phyloP scores from a whole-genome alignment of 2,888 invertebrate species.

The Lasioglossum morio region DNA sequence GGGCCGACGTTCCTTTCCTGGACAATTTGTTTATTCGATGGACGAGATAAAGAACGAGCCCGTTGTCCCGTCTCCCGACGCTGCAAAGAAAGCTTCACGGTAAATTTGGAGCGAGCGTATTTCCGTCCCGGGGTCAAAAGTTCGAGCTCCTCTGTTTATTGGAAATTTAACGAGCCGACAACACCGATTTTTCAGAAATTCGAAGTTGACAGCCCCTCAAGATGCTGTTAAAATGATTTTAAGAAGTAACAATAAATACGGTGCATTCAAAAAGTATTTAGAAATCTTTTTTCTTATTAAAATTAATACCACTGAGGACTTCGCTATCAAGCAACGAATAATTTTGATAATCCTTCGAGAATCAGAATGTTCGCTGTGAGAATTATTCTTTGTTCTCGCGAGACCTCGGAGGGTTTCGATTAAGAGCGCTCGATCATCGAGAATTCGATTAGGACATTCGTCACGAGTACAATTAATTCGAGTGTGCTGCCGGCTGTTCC shows the following conservation, averaged over 20 bases:
- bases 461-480: slow-evolving; percentile 78
- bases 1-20: slow-evolving; percentile 43
- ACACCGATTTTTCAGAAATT: background rate
- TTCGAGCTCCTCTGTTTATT: slow-evolving; percentile 41
- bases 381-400: background rate
- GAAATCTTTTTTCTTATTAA: background rate
- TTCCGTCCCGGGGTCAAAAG: background rate
- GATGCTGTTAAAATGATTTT: background rate
- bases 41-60: slow-evolving; percentile 44
- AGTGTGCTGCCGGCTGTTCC: slow-evolving; percentile 42
- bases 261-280: background rate
- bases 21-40: slow-evolving; percentile 69
- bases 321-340: background rate
- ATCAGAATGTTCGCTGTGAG: background rate
- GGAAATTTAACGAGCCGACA: background rate
- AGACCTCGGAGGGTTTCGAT: background rate
- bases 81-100: background rate
- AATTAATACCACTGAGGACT: no score
- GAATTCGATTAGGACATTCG: slow-evolving; percentile 70
- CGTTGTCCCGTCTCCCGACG: slow-evolving; percentile 27
- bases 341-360: background rate
- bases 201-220: background rate
- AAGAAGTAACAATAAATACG: background rate
- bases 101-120: slow-evolving; percentile 5
- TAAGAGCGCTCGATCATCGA: slow-evolving; percentile 58